These are phyloP conservation scores for Folsomia candida DNA, from an alignment of 2,888 invertebrate species.

Conservation along the genomic window DNA sequence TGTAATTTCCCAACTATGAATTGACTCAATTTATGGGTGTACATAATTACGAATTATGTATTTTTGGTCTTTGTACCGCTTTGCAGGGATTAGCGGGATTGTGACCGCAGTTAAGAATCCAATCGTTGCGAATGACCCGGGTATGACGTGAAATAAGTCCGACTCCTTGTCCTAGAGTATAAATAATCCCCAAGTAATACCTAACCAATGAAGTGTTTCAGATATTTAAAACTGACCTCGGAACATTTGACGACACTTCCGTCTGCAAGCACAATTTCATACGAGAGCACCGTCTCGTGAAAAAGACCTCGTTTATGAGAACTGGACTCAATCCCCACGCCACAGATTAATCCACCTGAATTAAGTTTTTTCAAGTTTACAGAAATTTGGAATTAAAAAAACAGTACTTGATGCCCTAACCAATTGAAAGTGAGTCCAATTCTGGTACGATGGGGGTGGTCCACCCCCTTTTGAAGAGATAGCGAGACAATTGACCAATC, in stretches of 20 bases:
- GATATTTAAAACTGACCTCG: too few species aligned
- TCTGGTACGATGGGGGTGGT: not conserved
- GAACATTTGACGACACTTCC: not conserved
- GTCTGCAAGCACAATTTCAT: not conserved
- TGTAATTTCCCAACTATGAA: too few species aligned
- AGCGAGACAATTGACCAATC: not conserved
- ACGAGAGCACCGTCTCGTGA: not conserved
- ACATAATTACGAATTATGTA: too few species aligned
- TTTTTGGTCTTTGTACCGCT: too few species aligned
- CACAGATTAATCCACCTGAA: not conserved
- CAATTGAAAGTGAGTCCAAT: not conserved
- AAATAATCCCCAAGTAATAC: not conserved
- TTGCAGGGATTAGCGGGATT: not conserved
- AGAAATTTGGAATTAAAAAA: too few species aligned
- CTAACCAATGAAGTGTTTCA: too few species aligned
- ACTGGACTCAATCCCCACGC: not conserved
- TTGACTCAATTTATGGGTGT: too few species aligned
- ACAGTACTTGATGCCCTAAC: not conserved
- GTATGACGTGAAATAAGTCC: not conserved
- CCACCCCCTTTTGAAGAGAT: not conserved
- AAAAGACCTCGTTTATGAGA: not conserved
- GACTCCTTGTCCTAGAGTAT: not conserved
- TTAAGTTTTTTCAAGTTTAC: too few species aligned
- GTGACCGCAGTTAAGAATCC: conserved; percentile 4
- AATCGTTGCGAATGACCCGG: not conserved